Evolutionary conservation across 1,140 invertebrate species (phyloP).

Genomic region (Galendromus occidentalis): DNA sequence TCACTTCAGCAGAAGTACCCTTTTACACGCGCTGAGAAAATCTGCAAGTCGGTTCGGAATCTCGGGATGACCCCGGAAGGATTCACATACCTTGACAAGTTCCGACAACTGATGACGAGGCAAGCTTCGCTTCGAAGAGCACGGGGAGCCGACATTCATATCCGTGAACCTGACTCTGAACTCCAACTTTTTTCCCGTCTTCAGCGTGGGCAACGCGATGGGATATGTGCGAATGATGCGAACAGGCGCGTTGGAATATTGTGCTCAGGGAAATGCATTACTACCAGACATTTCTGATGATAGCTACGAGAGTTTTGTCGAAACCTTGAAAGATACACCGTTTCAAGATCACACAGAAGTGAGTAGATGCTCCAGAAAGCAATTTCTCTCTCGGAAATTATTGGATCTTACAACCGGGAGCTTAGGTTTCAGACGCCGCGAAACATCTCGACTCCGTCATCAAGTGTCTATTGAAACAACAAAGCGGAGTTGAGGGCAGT

Average conservation of each 20-base stretch:
- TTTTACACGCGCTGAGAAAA: slow-evolving; percentile 81
- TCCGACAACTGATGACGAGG: slow-evolving; percentile 71
- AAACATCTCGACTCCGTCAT: slow-evolving; percentile 54
- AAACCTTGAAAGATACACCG: background rate
- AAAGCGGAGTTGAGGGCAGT: background rate
- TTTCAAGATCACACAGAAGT: background rate
- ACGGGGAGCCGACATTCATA: slow-evolving; percentile 9
- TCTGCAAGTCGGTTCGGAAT: slow-evolving; percentile 75
- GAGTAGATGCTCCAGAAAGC: no score
- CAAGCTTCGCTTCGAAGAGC: slow-evolving; percentile 38
- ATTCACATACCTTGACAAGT: slow-evolving; percentile 64
- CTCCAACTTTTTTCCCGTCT: slow-evolving; percentile 12
- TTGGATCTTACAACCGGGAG: no score
- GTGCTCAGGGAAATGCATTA: slow-evolving; percentile 70
- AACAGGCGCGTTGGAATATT: slow-evolving; percentile 77
- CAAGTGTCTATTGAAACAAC: background rate
- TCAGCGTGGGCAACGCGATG: slow-evolving; percentile 59
- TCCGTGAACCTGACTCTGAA: slow-evolving; percentile 8
- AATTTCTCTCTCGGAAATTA: no score
- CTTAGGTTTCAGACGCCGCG: slow-evolving; percentile 41
- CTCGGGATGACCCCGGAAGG: slow-evolving; percentile 64
- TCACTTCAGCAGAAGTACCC: slow-evolving; percentile 31
- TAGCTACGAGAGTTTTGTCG: background rate
- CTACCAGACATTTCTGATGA: slow-evolving; percentile 40
- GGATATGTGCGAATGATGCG: slow-evolving; percentile 85